Percentiles rank a stretch among this genome's conserved stretches.
phyloP scores from a whole-genome alignment of 1,140 invertebrate species.

The Calephelis virginiensis region DNA sequence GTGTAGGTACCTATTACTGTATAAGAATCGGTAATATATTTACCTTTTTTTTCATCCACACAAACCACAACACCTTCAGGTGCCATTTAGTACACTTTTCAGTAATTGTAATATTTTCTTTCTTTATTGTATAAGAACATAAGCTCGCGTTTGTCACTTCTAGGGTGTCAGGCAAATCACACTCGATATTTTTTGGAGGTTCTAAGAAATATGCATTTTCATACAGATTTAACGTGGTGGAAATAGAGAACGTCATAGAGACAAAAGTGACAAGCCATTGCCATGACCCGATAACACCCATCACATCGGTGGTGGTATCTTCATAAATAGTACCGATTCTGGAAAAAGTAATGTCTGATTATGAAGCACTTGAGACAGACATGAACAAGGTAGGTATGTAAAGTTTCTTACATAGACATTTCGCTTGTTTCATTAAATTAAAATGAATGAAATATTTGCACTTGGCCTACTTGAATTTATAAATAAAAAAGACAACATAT shows the following conservation, averaged over 20 bases:
- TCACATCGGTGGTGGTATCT: conserved; percentile 62
- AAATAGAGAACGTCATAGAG: conserved; percentile 40
- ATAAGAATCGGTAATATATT: conserved; percentile 21
- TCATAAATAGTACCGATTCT: conserved; percentile 66
- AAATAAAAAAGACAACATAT: background rate
- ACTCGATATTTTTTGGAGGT: conserved; percentile 35
- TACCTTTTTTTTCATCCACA: conserved; percentile 57
- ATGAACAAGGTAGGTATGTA: background rate
- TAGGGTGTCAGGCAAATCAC: conserved; percentile 34
- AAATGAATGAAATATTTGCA: background rate
- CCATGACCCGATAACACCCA: conserved; percentile 61
- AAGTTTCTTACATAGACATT: conserved; percentile 11
- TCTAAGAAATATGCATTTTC: conserved; percentile 54
- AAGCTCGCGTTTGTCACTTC: conserved; percentile 39
- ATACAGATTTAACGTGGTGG: conserved; percentile 52
- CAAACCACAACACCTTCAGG: conserved; percentile 48
- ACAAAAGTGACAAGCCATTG: conserved; percentile 60
- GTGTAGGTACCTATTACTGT: conserved; percentile 1
- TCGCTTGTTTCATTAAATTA: background rate
- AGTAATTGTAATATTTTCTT: conserved; percentile 32
- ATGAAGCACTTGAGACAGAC: background rate
- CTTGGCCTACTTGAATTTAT: conserved; percentile 7
- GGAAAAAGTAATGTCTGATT: conserved; percentile 27
- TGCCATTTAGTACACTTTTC: conserved; percentile 49
- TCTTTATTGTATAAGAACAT: conserved; percentile 41